A percentile compares a stretch with the other conserved stretches of the same genome.
phyloP scores from a whole-genome alignment of 2,888 invertebrate species.

The Cheilosia soror region DNA sequence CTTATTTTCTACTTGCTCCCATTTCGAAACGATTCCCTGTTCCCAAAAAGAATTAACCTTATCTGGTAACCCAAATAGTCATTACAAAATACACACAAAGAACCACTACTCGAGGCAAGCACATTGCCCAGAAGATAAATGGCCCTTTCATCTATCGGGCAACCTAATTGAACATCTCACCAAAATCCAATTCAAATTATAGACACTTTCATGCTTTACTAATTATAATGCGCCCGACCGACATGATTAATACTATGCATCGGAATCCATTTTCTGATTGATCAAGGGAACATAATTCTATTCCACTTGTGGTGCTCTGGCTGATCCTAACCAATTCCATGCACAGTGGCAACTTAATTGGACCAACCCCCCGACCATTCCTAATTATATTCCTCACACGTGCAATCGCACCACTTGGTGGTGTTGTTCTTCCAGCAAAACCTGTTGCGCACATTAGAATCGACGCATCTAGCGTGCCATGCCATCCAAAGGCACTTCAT shows the following conservation, averaged over 20 bases:
- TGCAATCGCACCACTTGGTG: slow-evolving; percentile 35
- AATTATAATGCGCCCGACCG: slow-evolving; percentile 8
- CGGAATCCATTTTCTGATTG: slow-evolving; percentile 9
- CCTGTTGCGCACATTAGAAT: slow-evolving; percentile 45
- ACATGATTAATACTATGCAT: slow-evolving; percentile 44
- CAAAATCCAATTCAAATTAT: slow-evolving; percentile 40
- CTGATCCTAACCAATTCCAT: slow-evolving; percentile 6
- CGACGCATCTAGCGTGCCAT: background rate
- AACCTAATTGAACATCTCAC: slow-evolving; percentile 38
- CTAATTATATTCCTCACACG: slow-evolving; percentile 62
- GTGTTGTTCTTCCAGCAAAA: slow-evolving; percentile 6
- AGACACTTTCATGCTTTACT: slow-evolving; percentile 25
- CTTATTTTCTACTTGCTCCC: no score
- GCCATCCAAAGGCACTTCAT: background rate
- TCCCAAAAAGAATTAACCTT: no score
- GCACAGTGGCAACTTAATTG: slow-evolving; percentile 25
- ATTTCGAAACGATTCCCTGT: no score
- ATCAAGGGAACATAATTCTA: slow-evolving; percentile 2
- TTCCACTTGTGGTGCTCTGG: slow-evolving; percentile 16
- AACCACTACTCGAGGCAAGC: background rate
- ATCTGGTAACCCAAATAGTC: background rate
- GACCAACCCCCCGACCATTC: slow-evolving; percentile 14
- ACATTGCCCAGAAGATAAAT: background rate
- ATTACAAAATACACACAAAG: background rate
- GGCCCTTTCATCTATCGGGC: slow-evolving; percentile 23